phyloP scores from a whole-genome alignment of 2,888 invertebrate species.

The Blastobasis adustella region DNA sequence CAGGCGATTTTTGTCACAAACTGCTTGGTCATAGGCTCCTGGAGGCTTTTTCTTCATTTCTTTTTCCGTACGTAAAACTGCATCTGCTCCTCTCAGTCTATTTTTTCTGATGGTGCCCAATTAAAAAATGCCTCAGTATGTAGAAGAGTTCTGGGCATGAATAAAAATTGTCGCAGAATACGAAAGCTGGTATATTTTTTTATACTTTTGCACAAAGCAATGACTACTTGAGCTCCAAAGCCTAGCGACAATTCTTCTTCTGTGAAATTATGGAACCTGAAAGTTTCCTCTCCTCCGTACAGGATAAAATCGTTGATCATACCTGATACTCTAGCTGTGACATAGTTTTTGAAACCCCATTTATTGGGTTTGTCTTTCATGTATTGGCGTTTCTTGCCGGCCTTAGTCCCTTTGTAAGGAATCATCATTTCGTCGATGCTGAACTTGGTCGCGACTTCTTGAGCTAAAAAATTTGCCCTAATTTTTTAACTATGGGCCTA shows the following conservation, averaged over 20 bases:
- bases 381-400: conserved; percentile 30
- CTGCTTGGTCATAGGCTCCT: conserved; percentile 15
- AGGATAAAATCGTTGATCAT: conserved; percentile 35
- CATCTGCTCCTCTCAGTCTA: conserved; percentile 18
- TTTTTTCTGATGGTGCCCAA: conserved; percentile 21
- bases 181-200: conserved; percentile 5
- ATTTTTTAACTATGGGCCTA: conserved; percentile 22
- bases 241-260: conserved; percentile 20
- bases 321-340: conserved; percentile 30
- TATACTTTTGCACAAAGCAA: conserved; percentile 19
- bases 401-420: conserved; percentile 31
- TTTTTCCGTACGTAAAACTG: conserved; percentile 15
- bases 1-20: conserved; percentile 17
- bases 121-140: conserved; percentile 21
- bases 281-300: conserved; percentile 30
- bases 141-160: conserved; percentile 17
- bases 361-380: conserved; percentile 33
- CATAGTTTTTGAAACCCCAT: conserved; percentile 34
- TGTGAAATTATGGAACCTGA: conserved; percentile 19
- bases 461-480: conserved; percentile 17
- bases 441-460: conserved; percentile 19
- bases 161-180: conserved; percentile 3
- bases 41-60: conserved; percentile 19
- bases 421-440: conserved; percentile 37
- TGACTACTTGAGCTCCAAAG: conserved; percentile 27